Conservation (phyloP, 2,113 vertebrate species). For the Catharus minimus region DNA sequence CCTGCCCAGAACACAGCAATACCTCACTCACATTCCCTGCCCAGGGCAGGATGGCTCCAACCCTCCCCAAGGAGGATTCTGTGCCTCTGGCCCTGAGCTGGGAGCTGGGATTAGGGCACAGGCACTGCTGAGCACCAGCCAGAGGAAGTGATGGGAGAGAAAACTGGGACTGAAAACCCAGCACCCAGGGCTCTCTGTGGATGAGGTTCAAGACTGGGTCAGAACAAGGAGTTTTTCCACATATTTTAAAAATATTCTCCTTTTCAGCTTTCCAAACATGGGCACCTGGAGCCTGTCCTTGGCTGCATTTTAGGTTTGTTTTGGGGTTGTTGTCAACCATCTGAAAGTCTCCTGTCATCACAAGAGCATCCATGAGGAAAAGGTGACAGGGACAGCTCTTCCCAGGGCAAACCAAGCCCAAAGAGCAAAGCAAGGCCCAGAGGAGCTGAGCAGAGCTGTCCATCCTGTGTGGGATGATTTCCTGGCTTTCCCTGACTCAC, state of each 20-base stretch:
- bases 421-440: background rate
- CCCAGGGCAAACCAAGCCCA: background rate
- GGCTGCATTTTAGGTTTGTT: background rate
- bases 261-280: background rate
- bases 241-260: background rate
- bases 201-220: background rate
- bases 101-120: background rate
- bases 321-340: background rate
- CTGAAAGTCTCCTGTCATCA: background rate
- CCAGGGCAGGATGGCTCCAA: background rate
- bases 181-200: background rate
- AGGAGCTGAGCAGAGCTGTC: background rate
- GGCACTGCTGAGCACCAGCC: background rate
- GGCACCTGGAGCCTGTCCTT: background rate
- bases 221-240: background rate
- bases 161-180: background rate
- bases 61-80: background rate
- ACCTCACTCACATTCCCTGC: background rate
- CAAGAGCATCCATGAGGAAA: background rate
- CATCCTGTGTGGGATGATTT: fast-evolving
- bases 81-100: background rate
- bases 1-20: background rate
- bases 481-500: background rate
- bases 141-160: background rate
- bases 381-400: background rate